These are phyloP conservation scores for Molanna angustata DNA, from an alignment of 2,888 invertebrate genomes.

Conservation along the genomic window DNA sequence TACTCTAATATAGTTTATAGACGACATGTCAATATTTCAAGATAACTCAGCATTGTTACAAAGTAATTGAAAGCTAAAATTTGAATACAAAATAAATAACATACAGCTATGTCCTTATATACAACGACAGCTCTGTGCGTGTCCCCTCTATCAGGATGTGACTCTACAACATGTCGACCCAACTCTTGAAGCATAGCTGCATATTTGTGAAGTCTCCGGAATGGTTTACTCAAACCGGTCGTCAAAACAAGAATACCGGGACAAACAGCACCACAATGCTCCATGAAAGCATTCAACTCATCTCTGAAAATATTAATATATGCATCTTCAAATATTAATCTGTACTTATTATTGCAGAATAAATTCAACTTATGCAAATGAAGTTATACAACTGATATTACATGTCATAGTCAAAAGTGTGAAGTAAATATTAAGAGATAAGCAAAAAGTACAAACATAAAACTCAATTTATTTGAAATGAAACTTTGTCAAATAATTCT, in stretches of 20 bases:
- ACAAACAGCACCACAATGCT: constrained; percentile 78
- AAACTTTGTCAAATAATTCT: no score
- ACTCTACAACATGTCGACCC: constrained; percentile 93
- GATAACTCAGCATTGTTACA: no score
- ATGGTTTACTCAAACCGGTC: constrained; percentile 91
- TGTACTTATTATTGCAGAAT: no score
- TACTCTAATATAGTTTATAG: no score
- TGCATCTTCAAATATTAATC: no score
- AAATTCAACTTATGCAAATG: no score
- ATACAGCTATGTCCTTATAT: constrained; percentile 91
- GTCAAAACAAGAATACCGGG: constrained; percentile 89
- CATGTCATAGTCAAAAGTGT: no score
- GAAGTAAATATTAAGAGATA: no score
- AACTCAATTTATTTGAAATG: no score
- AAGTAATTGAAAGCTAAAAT: no score
- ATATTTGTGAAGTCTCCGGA: constrained; percentile 92
- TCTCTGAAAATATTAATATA: constrained; percentile 56
- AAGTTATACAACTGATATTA: no score
- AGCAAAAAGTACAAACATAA: no score
- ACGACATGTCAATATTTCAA: constrained; percentile 1
- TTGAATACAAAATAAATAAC: constrained; percentile 40
- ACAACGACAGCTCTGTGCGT: constrained; percentile 93
- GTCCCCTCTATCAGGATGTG: constrained; percentile 94
- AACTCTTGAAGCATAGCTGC: constrained; percentile 92
- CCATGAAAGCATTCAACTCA: constrained; percentile 82